Evolutionary conservation across 1,140 invertebrate species (phyloP).

Genomic region (Octopus sinensis): DNA sequence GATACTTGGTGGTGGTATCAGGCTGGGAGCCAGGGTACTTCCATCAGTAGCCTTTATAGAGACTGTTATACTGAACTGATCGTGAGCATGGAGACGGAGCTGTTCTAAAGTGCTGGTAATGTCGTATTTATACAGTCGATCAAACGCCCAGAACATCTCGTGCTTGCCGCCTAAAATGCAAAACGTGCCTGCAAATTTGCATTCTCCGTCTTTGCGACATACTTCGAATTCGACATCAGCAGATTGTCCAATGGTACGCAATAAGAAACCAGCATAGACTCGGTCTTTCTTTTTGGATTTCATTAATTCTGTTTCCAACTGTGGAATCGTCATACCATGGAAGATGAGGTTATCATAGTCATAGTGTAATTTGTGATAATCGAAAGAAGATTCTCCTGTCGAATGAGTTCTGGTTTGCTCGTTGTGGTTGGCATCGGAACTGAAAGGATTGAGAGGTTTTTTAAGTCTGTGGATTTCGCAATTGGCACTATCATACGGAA

Average conservation of each 20-base stretch:
- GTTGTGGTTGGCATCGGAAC: slow-evolving; percentile 20
- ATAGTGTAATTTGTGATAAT: slow-evolving; percentile 27
- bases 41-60: slow-evolving; percentile 25
- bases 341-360: slow-evolving; percentile 31
- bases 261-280: slow-evolving; percentile 24
- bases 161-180: slow-evolving; percentile 26
- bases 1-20: slow-evolving; percentile 23
- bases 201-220: slow-evolving; percentile 20
- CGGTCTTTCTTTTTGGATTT: slow-evolving; percentile 21
- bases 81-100: slow-evolving; percentile 21
- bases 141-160: slow-evolving; percentile 32
- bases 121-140: slow-evolving; percentile 31
- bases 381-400: slow-evolving; percentile 24
- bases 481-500: slow-evolving; percentile 15
- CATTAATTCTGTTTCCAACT: slow-evolving; percentile 24
- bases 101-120: slow-evolving; percentile 24
- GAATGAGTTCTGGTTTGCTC: background rate
- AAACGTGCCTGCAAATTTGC: slow-evolving; percentile 29
- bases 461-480: slow-evolving; percentile 12
- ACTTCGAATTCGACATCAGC: slow-evolving; percentile 27
- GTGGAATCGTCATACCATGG: slow-evolving; percentile 28
- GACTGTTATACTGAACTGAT: slow-evolving; percentile 19
- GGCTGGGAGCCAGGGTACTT: slow-evolving; percentile 16
- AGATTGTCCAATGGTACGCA: slow-evolving; percentile 18
- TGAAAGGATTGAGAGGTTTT: slow-evolving; percentile 15